These are phyloP conservation scores for Herpailurus yagouaroundi DNA, from an alignment of 2,113 vertebrate genomes.

Conservation along the genomic window DNA sequence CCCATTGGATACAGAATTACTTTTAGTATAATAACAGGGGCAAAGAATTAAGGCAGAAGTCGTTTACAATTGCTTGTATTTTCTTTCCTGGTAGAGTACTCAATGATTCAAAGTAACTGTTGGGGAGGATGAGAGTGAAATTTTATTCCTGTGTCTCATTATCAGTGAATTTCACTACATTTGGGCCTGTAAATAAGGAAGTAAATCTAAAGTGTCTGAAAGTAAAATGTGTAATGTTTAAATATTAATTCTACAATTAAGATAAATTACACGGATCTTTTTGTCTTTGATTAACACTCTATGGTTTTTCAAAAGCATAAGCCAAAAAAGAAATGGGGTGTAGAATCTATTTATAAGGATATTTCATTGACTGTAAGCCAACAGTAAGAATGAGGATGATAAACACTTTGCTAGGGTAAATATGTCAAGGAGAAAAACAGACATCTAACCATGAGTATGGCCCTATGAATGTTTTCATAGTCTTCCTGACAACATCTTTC, in stretches of 20 bases:
- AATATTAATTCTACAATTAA: constrained; percentile 28
- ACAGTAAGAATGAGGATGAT: neutral
- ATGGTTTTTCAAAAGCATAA: neutral
- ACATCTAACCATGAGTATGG: neutral
- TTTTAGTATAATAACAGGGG: neutral
- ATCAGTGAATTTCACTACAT: neutral
- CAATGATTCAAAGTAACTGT: neutral
- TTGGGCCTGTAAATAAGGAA: neutral
- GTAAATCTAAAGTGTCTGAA: neutral
- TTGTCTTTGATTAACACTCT: neutral
- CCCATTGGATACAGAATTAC: neutral
- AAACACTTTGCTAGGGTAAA: neutral
- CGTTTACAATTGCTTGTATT: neutral
- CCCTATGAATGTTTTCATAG: neutral
- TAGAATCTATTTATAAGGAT: neutral
- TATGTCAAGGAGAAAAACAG: neutral
- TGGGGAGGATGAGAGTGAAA: neutral
- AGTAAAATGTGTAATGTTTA: neutral
- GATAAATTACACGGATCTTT: neutral
- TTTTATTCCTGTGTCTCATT: neutral
- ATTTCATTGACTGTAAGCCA: neutral
- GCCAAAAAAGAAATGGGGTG: neutral
- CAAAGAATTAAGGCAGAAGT: neutral
- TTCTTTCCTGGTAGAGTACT: neutral
- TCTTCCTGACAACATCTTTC: neutral